A percentile compares a stretch with the other conserved stretches of the same genome.
Conservation (phyloP, 2,113 vertebrate genomes). For the Crotophaga sulcirostris region DNA sequence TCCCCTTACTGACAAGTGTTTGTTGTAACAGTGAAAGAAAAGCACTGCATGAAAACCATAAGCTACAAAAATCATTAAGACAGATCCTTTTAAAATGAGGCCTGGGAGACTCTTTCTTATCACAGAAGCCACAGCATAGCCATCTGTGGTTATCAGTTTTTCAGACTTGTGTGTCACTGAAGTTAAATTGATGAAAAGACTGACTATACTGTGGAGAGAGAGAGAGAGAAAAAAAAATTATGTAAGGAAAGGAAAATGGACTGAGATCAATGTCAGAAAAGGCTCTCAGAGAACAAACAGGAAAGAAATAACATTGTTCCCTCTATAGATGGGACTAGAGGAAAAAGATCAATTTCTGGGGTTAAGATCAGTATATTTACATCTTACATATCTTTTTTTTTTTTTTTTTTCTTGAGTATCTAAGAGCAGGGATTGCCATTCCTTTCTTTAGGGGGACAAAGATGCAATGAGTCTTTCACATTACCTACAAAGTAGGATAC, state of each 20-base stretch:
- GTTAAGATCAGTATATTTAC: background rate
- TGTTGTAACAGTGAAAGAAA: slow-evolving; percentile 40
- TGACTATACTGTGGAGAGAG: background rate
- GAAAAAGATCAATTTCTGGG: background rate
- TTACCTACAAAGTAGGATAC: background rate
- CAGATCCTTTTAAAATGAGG: slow-evolving; percentile 34
- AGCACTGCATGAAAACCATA: background rate
- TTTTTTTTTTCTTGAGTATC: background rate
- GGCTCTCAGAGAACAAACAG: background rate
- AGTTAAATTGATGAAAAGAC: slow-evolving; percentile 18
- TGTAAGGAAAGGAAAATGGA: background rate
- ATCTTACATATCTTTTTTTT: no score
- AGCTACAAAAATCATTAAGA: slow-evolving; percentile 61
- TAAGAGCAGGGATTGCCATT: background rate
- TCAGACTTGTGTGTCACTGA: background rate
- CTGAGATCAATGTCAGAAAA: background rate
- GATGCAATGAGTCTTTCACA: background rate
- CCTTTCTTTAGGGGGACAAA: background rate
- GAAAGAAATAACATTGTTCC: background rate
- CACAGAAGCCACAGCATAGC: background rate
- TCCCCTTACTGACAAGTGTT: slow-evolving; percentile 37
- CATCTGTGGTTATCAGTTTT: slow-evolving; percentile 20
- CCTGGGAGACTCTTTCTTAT: background rate
- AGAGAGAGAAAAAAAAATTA: background rate
- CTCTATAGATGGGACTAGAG: background rate